phyloP scores from a whole-genome alignment of 1,140 invertebrate genomes.

The Penaeus indicus region DNA sequence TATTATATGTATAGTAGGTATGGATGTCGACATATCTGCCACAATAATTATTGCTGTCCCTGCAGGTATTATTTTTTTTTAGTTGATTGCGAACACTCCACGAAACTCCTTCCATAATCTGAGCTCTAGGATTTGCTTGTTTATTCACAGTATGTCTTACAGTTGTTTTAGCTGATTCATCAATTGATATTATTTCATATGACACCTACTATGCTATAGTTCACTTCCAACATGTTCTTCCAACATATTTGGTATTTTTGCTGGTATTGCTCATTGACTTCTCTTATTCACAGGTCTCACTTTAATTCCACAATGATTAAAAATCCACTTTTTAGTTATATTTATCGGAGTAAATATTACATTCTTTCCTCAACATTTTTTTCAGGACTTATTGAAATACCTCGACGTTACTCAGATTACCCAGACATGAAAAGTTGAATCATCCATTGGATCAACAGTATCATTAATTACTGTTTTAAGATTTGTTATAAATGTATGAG shows the following conservation, averaged over 20 bases:
- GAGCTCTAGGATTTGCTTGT: constrained; percentile 80
- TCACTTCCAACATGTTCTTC: constrained; percentile 79
- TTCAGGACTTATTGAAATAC: constrained; percentile 81
- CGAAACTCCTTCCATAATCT: constrained; percentile 74
- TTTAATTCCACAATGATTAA: background rate
- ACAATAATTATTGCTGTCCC: constrained; percentile 79
- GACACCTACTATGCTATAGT: constrained; percentile 84
- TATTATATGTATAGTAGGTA: too few relatives aligned
- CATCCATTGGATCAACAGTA: background rate
- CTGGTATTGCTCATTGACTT: constrained; percentile 69
- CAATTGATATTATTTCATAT: constrained; percentile 80
- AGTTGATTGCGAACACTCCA: constrained; percentile 70
- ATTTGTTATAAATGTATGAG: constrained; percentile 17
- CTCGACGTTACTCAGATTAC: constrained; percentile 81
- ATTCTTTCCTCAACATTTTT: constrained; percentile 84
- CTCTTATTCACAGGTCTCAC: constrained; percentile 68
- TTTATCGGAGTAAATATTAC: constrained; percentile 67
- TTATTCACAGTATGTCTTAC: constrained; percentile 74
- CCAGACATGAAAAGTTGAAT: constrained; percentile 74
- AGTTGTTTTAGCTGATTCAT: constrained; percentile 79
- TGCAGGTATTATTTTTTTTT: constrained; percentile 76
- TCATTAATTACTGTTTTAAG: too few relatives aligned
- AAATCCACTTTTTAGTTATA: background rate
- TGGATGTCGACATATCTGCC: constrained; percentile 70
- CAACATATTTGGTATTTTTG: constrained; percentile 71